Percentiles rank a stretch among this genome's conserved stretches.
Evolutionary conservation across 2,888 invertebrate species (phyloP).

Genomic region (Nematopogon swammerdamellus): DNA sequence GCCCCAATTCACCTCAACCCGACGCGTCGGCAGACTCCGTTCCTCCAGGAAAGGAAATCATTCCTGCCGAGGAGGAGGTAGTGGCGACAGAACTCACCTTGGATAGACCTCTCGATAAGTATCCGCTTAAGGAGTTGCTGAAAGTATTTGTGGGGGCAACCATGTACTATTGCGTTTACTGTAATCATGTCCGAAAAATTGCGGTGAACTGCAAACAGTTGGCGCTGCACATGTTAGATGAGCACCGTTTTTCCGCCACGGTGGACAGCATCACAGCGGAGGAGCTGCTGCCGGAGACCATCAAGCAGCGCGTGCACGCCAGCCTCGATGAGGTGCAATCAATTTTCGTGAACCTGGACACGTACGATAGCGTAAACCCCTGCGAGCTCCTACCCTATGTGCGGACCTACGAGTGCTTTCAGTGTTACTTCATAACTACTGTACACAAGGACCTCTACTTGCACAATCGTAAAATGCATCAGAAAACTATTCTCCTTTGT

Average conservation of each 20-base stretch:
- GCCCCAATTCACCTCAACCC: too few species aligned
- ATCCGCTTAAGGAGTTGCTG: slow-evolving; percentile 66
- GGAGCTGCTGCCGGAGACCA: slow-evolving; percentile 67
- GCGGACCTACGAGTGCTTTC: slow-evolving; percentile 80
- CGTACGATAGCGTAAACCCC: slow-evolving; percentile 62
- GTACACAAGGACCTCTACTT: slow-evolving; percentile 82
- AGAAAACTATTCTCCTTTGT: slow-evolving; percentile 76
- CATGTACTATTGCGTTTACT: slow-evolving; percentile 72
- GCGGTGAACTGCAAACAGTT: slow-evolving; percentile 81
- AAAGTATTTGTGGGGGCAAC: slow-evolving; percentile 72
- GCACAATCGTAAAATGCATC: slow-evolving; percentile 84
- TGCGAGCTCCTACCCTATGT: slow-evolving; percentile 57
- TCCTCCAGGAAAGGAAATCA: slow-evolving; percentile 7
- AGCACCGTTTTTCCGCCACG: slow-evolving; percentile 77
- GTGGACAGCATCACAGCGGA: slow-evolving; percentile 76
- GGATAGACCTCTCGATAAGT: slow-evolving; percentile 71
- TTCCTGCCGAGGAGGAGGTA: slow-evolving; percentile 46
- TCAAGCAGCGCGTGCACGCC: slow-evolving; percentile 62
- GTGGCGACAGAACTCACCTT: slow-evolving; percentile 68
- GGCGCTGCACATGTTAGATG: slow-evolving; percentile 72
- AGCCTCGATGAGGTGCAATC: slow-evolving; percentile 60
- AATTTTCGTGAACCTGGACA: slow-evolving; percentile 69
- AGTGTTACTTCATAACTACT: slow-evolving; percentile 74
- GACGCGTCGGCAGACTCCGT: neutral
- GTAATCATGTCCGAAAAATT: slow-evolving; percentile 82